phyloP scores from a whole-genome alignment of 2,888 invertebrate species.

The Allophyes oxyacanthae region DNA sequence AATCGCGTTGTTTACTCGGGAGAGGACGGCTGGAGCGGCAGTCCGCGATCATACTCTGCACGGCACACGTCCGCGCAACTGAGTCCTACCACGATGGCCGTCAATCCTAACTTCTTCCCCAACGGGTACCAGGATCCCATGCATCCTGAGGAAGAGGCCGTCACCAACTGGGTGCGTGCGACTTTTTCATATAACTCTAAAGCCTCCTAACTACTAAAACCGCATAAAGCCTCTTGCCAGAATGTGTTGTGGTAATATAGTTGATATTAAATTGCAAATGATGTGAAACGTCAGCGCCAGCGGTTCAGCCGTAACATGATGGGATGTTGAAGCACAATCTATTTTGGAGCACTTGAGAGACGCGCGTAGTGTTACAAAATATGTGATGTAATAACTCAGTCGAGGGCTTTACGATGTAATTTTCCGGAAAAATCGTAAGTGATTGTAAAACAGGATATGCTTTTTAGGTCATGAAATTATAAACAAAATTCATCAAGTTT shows the following conservation, averaged over 20 bases:
- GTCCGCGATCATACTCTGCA: conserved; percentile 80
- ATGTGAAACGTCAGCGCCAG: conserved; percentile 45
- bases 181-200: conserved; percentile 46
- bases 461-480: conserved; percentile 42
- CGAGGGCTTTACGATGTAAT: conserved; percentile 66
- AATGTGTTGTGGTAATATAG: conserved; percentile 47
- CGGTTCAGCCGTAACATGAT: conserved; percentile 43
- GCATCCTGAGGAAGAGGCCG: conserved; percentile 89
- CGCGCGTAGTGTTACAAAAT: conserved; percentile 81
- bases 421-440: conserved; percentile 67
- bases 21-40: conserved; percentile 83
- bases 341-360: conserved; percentile 77
- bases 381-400: conserved; percentile 79
- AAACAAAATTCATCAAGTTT: conserved; percentile 15
- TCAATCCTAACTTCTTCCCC: conserved; percentile 87
- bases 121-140: conserved; percentile 87
- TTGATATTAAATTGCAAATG: conserved; percentile 44
- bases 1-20: conserved; percentile 85
- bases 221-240: conserved; percentile 35
- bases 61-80: conserved; percentile 78
- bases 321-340: conserved; percentile 66
- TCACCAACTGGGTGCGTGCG: conserved; percentile 90
- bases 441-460: conserved; percentile 52
- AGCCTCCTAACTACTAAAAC: conserved; percentile 39
- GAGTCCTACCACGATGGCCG: conserved; percentile 76